Base-by-base conservation (phyloP, 2,113 vertebrate genomes). In the Eudyptes chrysolophus region DNA sequence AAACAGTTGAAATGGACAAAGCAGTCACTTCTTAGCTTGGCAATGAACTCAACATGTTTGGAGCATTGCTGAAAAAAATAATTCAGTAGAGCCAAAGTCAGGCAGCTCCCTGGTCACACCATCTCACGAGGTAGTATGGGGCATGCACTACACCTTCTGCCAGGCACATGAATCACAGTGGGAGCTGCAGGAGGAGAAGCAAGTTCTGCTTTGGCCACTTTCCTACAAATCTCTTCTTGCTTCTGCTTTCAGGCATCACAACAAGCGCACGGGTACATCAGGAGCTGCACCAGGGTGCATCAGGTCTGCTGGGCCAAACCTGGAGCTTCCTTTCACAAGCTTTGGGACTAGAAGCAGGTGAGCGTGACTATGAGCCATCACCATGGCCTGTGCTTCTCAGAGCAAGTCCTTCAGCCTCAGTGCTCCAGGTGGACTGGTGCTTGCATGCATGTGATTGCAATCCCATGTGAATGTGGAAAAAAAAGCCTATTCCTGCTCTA, bases 361-460 rank as follows among this genome's bases (percentile, higher is more conserved):
- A 75, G 13, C 27, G 18, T 26, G 9, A 32, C n/a, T 29, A 2
- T 6, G 46, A 77, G 13, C 38, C 24, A 48, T 27, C 20, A 61
- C 20, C 18, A 38, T 18, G 71, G 44, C 24, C 26, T 68, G 22
- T 60, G 48, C 44, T 68, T 49, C 79, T 78, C 51, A 26, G 21
- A 70, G 46, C n/a, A 65, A 26, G 30, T 69, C 6, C 30, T 78
- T 69, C 60, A 60, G n/a, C n/a, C 49, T 58, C 32, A 57, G n/a
- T 44, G 29, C 30, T 61, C 30, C 36, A 51, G 44, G 24, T 60
- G 22, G 48, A 25, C 29, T 25, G 16, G 9, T 72, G 44, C 9
- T 82, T 61, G 26, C 0, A 0, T 16, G 2, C 0, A 0, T 36
- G 48, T 54, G 36, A 62, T 27, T 18, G 5, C 26, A 72, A 21